Evolutionary conservation across 2,888 invertebrate genomes (phyloP), one percentile per base, ranked within the genome.

Genomic region (Aspidapion aeneum): DNA sequence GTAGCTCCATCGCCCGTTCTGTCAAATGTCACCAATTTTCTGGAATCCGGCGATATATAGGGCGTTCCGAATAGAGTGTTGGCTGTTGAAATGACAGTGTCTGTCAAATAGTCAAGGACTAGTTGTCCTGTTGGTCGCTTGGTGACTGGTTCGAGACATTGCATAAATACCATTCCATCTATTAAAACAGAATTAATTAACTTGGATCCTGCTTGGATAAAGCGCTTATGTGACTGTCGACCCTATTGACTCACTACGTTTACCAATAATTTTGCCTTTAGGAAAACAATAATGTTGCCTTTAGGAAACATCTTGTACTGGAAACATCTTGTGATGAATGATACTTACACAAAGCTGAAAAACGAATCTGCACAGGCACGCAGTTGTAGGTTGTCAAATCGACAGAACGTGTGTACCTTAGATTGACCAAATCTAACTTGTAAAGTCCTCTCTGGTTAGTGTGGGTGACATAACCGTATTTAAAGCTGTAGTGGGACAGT

Each of bases 391-490:
- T 85, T 1, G 87, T 85, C 63, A 91, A 81, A 78, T 90, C 90
- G 9, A 90, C 86, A 59, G 87, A 87, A 71, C 87, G 84, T 54
- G 86, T 86, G 76, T 90, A 90, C 72, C 88, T 82, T 83, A 90
- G 84, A 74, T 88, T 87, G 56, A 85, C 84, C 74, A 90, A 79
- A 78, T 90, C 90, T 61, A 91, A 79, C 77, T 90, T 90, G 79
- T 89, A 89, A 74, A 90, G 82, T 18, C 88, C 89, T 63, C 88
- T 81, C 73, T 90, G 89, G 74, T 88, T 87, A 61, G 85, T 85
- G 77, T 90, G 90, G 51, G 87, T 87, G 54, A 90, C 89, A 77
- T 90, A 91, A 51, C 89, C 90, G 75, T 88, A 89, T 72, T 87
- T 86, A 80, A 87, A 90, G 72, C 78, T 80, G 71, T 80, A 81